Percentiles rank a stretch among this genome's conserved stretches.
Evolutionary conservation across 2,797 vertebrate species (phyloP).

Genomic region (Acanthurus lineatus): DNA sequence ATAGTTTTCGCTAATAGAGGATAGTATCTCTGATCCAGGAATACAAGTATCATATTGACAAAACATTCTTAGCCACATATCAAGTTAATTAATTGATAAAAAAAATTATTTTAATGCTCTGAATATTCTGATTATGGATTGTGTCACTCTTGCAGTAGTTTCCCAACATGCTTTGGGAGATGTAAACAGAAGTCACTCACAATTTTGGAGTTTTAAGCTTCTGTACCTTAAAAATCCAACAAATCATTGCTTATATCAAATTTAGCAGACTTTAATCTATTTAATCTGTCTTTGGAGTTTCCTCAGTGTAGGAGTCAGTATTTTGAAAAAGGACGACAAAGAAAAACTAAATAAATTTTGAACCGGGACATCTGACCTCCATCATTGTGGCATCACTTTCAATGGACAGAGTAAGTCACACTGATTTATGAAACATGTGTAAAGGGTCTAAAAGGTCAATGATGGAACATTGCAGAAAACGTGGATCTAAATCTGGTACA

Average conservation of each 20-base stretch:
- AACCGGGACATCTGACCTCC: background rate
- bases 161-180: background rate
- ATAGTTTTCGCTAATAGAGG: background rate
- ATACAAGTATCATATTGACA: background rate
- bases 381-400: too few relatives aligned
- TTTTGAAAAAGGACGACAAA: background rate
- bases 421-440: background rate
- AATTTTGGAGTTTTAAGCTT: too few relatives aligned
- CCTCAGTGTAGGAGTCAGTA: too few relatives aligned
- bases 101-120: too few relatives aligned
- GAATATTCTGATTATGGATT: background rate
- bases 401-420: background rate
- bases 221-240: too few relatives aligned
- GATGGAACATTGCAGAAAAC: background rate
- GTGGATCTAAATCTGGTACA: conserved; percentile 1
- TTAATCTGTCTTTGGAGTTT: background rate
- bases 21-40: too few relatives aligned
- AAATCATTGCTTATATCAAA: too few relatives aligned
- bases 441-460: background rate
- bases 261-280: too few relatives aligned
- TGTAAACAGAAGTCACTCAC: background rate
- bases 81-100: too few relatives aligned
- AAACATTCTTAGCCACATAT: too few relatives aligned
- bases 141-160: background rate
- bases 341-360: background rate